Evolutionary conservation across 2,113 vertebrate species (phyloP).

Genomic region (Callocephalon fimbriatum): DNA sequence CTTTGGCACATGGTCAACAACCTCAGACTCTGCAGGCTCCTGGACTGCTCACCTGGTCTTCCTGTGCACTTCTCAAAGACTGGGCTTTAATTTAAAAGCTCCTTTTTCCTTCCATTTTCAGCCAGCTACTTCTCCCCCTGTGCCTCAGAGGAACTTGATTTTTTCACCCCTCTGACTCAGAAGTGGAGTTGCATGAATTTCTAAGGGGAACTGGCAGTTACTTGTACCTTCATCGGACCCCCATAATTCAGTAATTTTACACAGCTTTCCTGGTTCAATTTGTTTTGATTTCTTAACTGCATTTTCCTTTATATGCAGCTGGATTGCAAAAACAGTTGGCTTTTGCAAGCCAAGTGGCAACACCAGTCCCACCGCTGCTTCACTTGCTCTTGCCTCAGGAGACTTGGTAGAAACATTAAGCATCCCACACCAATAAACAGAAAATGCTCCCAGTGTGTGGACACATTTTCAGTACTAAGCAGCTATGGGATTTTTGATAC

Average conservation of each 20-base stretch:
- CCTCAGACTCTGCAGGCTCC: background rate
- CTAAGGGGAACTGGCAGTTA: background rate
- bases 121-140: background rate
- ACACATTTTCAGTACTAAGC: background rate
- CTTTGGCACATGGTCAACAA: background rate
- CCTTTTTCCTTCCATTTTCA: background rate
- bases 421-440: background rate
- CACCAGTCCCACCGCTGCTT: background rate
- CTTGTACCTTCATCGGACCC: background rate
- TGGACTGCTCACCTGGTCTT: conserved; percentile 14
- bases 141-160: background rate
- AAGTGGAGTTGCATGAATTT: background rate
- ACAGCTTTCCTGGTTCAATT: background rate
- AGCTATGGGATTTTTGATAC: background rate
- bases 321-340: background rate
- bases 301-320: background rate
- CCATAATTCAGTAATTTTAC: background rate
- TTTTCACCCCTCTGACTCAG: background rate
- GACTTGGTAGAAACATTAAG: background rate
- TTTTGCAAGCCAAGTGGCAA: background rate
- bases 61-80: background rate
- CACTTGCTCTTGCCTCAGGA: background rate
- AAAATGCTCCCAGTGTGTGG: background rate
- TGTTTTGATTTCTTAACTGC: background rate
- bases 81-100: background rate